A percentile compares a stretch with the other conserved stretches of the same genome.
phyloP scores from a whole-genome alignment of 2,888 invertebrate genomes.

The Elysia crispata region DNA sequence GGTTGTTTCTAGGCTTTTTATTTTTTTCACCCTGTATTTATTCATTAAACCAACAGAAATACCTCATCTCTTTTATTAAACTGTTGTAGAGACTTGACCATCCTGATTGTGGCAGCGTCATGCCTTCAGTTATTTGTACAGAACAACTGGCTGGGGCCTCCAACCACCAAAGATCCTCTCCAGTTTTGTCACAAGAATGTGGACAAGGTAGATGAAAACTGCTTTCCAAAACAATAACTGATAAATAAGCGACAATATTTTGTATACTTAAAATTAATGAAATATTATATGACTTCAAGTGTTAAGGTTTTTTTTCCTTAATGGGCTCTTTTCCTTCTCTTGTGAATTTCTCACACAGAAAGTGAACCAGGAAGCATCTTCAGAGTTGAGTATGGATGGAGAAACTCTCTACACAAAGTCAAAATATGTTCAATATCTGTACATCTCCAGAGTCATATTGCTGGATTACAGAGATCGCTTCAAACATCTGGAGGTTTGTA shows the following conservation, averaged over 20 bases:
- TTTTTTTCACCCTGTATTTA: too few relatives aligned
- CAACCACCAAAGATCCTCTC: conserved; percentile 61
- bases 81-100: conserved; percentile 69
- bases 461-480: conserved; percentile 58
- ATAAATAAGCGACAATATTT: too few relatives aligned
- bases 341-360: conserved; percentile 47
- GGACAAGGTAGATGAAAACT: conserved; percentile 41
- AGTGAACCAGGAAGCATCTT: conserved; percentile 50
- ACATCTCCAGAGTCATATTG: conserved; percentile 72
- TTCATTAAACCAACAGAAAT: too few relatives aligned
- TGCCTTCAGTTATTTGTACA: conserved; percentile 86
- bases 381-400: conserved; percentile 70
- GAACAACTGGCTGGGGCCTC: conserved; percentile 89
- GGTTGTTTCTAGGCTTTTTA: too few relatives aligned
- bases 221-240: not conserved
- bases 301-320: too few relatives aligned
- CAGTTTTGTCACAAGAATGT: conserved; percentile 54
- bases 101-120: conserved; percentile 82
- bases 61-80: too few relatives aligned
- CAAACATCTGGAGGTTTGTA: conserved; percentile 61
- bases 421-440: conserved; percentile 79
- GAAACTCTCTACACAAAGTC: conserved; percentile 68
- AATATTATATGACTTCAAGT: too few relatives aligned
- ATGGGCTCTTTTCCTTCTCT: too few relatives aligned
- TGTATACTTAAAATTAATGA: too few relatives aligned